Conservation (phyloP, 2,888 invertebrate genomes). For the Adela reaumurella region DNA sequence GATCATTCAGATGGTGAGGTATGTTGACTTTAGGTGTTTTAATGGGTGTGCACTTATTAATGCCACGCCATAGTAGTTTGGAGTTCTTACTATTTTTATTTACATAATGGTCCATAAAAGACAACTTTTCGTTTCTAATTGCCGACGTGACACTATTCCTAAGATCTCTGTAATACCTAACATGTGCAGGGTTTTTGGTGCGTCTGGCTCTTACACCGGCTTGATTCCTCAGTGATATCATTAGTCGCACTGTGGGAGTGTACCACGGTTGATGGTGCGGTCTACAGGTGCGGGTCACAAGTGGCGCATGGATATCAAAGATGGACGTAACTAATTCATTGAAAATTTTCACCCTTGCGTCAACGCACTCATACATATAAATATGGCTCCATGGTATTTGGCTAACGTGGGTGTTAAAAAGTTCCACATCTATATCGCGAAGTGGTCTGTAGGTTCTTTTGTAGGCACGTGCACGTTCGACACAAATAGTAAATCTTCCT, state of each 20-base stretch:
- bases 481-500: neutral
- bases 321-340: neutral
- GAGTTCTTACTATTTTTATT: neutral
- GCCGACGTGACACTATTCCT: neutral
- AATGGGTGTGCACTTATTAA: neutral
- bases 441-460: neutral
- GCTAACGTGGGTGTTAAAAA: neutral
- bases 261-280: neutral
- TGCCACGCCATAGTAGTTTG: neutral
- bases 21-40: neutral
- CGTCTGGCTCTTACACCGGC: neutral
- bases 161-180: neutral
- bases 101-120: neutral
- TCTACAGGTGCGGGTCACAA: neutral
- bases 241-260: neutral
- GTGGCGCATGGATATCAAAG: neutral
- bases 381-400: neutral
- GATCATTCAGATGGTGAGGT: neutral
- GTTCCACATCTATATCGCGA: neutral
- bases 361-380: neutral
- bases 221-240: neutral
- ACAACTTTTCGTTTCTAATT: neutral
- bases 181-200: neutral
- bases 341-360: neutral
- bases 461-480: neutral